phyloP scores from a whole-genome alignment of 1,140 invertebrate species.

The Pseudomyrmex cubaensis region DNA sequence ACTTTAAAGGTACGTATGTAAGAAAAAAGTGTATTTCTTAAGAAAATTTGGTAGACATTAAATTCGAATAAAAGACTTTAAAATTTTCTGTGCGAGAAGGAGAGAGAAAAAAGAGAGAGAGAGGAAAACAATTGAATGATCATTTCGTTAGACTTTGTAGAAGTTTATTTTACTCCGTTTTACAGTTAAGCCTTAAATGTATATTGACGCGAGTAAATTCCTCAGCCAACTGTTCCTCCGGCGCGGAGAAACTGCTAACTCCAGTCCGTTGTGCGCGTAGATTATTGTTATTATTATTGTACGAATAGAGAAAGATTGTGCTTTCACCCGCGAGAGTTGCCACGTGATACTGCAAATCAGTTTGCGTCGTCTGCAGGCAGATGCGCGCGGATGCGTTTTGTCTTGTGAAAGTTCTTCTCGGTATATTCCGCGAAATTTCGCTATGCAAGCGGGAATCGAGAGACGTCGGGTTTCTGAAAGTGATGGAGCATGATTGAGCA shows the following conservation, averaged over 20 bases:
- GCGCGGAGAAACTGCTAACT: neutral
- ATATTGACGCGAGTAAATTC: neutral
- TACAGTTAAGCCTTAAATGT: neutral
- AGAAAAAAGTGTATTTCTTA: too few relatives aligned
- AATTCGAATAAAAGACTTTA: too few relatives aligned
- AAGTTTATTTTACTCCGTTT: too few relatives aligned
- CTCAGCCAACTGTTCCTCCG: neutral
- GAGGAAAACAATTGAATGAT: too few relatives aligned
- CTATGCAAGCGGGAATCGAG: neutral
- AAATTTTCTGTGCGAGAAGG: too few relatives aligned
- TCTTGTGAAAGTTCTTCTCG: conserved; percentile 30
- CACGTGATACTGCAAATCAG: conserved; percentile 2
- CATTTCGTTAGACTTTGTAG: too few relatives aligned
- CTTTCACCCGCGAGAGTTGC: conserved; percentile 50
- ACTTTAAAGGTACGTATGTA: too few relatives aligned
- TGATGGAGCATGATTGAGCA: too few relatives aligned
- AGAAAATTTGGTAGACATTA: too few relatives aligned
- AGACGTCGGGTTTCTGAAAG: neutral
- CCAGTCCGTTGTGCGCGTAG: neutral
- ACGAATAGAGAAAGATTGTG: conserved; percentile 14
- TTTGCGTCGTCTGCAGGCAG: neutral
- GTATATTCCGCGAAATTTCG: neutral
- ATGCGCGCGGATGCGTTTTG: conserved; percentile 2
- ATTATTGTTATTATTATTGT: neutral
- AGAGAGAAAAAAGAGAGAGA: too few relatives aligned